Percentiles rank a stretch among this genome's conserved stretches.
phyloP scores from a whole-genome alignment of 2,797 vertebrate genomes.

The Apogon hyalosoma region DNA sequence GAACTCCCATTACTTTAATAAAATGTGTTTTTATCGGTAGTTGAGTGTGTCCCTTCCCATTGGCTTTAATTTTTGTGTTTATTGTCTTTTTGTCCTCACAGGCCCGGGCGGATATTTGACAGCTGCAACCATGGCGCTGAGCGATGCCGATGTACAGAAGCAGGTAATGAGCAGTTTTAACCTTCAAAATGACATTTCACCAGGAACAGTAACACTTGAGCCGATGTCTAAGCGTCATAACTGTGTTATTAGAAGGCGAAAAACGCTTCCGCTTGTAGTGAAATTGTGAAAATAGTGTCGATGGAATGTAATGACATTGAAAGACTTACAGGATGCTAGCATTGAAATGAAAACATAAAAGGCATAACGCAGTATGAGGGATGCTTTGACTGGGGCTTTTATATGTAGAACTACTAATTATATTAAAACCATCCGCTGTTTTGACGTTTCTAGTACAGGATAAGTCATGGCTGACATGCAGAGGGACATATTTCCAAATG shows the following conservation, averaged over 20 bases:
- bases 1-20: fast-evolving
- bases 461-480: not conserved
- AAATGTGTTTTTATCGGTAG: fast-evolving
- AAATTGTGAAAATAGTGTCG: not conserved
- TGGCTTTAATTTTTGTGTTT: not conserved
- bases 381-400: not conserved
- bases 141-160: slow-evolving; percentile 98
- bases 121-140: slow-evolving; percentile 91
- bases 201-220: fast-evolving
- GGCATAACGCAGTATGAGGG: fast-evolving
- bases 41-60: fast-evolving
- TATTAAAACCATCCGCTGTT: not conserved
- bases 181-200: slow-evolving; percentile 20
- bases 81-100: slow-evolving; percentile 17
- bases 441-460: not conserved
- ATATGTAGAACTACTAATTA: fast-evolving
- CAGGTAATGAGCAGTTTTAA: slow-evolving; percentile 85
- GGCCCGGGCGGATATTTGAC: slow-evolving; percentile 58
- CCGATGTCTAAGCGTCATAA: fast-evolving
- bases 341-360: not conserved
- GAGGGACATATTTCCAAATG: slow-evolving; percentile 42
- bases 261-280: not conserved
- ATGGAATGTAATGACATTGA: slow-evolving; percentile 67
- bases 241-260: fast-evolving
- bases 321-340: slow-evolving; percentile 35